Evolutionary conservation across 2,888 invertebrate species (phyloP), one percentile per base, ranked within the genome.

Genomic region (Ormyrus rosae): DNA sequence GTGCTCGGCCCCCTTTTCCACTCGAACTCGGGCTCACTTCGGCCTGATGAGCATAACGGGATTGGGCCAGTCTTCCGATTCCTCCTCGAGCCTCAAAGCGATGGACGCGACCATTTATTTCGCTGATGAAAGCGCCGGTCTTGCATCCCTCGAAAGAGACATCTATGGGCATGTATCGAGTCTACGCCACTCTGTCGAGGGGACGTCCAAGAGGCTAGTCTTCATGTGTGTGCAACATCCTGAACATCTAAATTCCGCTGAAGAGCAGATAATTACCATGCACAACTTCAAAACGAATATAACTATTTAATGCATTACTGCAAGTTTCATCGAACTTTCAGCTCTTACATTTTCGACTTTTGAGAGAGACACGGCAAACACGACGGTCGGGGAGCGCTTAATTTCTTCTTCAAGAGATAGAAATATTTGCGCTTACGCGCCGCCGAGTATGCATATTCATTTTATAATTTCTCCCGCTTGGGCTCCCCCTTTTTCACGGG

Each of bases 381-480:
- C 34, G 2, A 34, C 0, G 34, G 34, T 34, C 2, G 34, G 34
- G 34, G 34, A 76, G 77, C 80, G 78, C 83, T 85, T 83, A 84
- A 84, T 85, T 84, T 84, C 83, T 84, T 76, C 77, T 64, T 80
- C 83, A 82, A 61, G 78, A 76, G 73, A 67, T 34, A 34, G 2
- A 34, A 34, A 34, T 34, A 34, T 34, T 34, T 34, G 34, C 34
- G 78, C 51, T 70, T 68, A 34, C 78, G 34, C 78, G n/a, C 19
- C 58, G 34, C 34, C n/a, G 60, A 81, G 82, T 82, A 86, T 87
- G 86, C 87, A 86, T 87, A 87, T 87, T 87, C 86, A 87, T 87
- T 86, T 86, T 83, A 83, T 34, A 34, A 34, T 84, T 85, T 83
- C 81, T 82, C 79, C 79, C 70, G 72, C 76, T 34, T 9, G 19